Conservation (phyloP, 2,797 vertebrate species). For the Danio jaintianensis region DNA sequence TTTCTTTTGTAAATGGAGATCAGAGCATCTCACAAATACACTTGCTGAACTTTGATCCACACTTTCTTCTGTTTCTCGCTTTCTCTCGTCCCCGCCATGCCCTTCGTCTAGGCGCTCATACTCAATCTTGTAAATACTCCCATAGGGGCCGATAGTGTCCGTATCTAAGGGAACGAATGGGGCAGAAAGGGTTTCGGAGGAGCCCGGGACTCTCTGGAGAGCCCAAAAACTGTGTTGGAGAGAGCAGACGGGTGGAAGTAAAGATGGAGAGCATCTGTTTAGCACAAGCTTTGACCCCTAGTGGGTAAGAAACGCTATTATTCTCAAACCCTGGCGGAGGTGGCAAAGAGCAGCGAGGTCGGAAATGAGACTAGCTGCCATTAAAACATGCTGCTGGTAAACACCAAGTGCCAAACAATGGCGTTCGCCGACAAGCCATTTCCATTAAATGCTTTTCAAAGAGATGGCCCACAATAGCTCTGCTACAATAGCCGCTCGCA, state of each 20-base stretch:
- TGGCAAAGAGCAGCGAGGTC: conserved; percentile 42
- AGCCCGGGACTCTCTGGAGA: conserved; percentile 37
- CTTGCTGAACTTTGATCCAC: conserved; percentile 36
- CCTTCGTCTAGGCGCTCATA: background rate
- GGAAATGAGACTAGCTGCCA: conserved; percentile 44
- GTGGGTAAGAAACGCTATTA: conserved; percentile 33
- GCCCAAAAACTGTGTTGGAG: conserved; percentile 6
- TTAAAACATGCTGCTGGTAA: conserved; percentile 53
- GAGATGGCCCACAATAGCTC: conserved; percentile 37
- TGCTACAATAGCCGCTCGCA: conserved; percentile 24
- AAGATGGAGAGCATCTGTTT: conserved; percentile 30
- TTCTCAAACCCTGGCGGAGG: conserved; percentile 42
- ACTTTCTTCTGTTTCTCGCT: conserved; percentile 32
- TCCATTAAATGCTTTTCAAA: conserved; percentile 50
- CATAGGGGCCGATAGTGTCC: conserved; percentile 14
- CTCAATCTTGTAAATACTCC: conserved; percentile 49
- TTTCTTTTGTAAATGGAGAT: conserved; percentile 50
- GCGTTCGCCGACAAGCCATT: conserved; percentile 31
- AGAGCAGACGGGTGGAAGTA: conserved; percentile 15
- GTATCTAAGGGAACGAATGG: conserved; percentile 43
- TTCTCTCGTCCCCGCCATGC: conserved; percentile 11
- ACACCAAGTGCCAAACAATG: conserved; percentile 44
- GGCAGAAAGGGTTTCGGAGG: conserved; percentile 22
- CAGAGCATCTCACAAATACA: conserved; percentile 20
- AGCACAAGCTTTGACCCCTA: conserved; percentile 7